Conservation (phyloP, 2,113 vertebrate species). For the Mola mola region DNA sequence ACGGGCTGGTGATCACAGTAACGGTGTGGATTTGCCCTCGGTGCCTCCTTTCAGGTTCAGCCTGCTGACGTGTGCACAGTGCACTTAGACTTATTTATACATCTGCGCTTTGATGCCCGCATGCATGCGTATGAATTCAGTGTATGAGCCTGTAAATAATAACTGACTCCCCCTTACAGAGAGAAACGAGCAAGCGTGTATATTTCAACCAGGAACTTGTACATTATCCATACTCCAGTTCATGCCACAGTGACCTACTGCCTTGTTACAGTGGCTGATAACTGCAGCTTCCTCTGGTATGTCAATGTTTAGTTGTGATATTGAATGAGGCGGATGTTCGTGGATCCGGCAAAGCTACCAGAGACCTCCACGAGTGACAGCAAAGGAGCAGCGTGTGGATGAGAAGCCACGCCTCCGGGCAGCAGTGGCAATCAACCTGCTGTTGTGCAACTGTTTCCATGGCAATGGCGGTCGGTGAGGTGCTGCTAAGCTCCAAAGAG, state of each 20-base stretch:
- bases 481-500: conserved; percentile 74
- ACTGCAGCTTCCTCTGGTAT: background rate
- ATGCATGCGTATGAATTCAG: background rate
- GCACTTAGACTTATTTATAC: background rate
- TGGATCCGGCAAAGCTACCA: conserved; percentile 30
- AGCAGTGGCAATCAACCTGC: conserved; percentile 75
- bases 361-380: conserved; percentile 28
- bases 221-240: too few relatives aligned
- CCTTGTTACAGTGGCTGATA: conserved; percentile 7
- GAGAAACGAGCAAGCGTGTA: background rate
- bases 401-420: conserved; percentile 61
- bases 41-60: background rate
- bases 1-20: background rate
- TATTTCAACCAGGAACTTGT: conserved; percentile 5
- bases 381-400: conserved; percentile 30
- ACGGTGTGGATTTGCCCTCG: background rate
- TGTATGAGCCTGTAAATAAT: background rate
- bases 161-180: background rate
- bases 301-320: conserved; percentile 19
- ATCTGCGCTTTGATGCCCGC: background rate
- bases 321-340: conserved; percentile 4
- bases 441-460: conserved; percentile 89
- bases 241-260: too few relatives aligned
- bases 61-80: background rate
- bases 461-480: conserved; percentile 76